These are phyloP conservation scores for Halesus radiatus DNA, from an alignment of 1,140 invertebrate species.

Conservation along the genomic window DNA sequence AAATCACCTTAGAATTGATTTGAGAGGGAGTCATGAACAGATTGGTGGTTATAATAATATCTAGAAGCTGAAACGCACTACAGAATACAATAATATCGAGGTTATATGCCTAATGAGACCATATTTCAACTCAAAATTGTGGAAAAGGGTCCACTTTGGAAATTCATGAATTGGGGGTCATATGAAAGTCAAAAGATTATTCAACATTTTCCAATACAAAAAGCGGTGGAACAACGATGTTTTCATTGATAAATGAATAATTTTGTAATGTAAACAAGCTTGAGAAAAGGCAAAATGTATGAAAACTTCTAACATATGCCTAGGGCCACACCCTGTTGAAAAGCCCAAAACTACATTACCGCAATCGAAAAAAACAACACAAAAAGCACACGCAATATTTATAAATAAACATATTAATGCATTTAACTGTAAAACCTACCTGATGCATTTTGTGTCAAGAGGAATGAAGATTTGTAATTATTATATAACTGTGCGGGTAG, in stretches of 20 bases:
- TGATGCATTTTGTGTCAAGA: slow-evolving; percentile 65
- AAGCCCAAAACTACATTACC: neutral
- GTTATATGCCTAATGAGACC: slow-evolving; percentile 30
- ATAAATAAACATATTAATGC: slow-evolving; percentile 61
- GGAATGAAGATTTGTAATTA: slow-evolving; percentile 38
- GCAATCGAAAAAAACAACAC: slow-evolving; percentile 33
- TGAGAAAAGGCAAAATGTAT: slow-evolving; percentile 53
- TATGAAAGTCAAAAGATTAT: slow-evolving; percentile 37
- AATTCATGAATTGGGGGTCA: slow-evolving; percentile 67
- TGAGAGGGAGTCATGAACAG: slow-evolving; percentile 26
- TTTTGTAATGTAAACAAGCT: slow-evolving; percentile 74
- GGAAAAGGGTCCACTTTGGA: slow-evolving; percentile 81
- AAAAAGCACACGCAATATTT: slow-evolving; percentile 59
- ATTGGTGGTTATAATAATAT: slow-evolving; percentile 31
- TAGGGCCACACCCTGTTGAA: slow-evolving; percentile 66
- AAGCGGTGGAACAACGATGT: slow-evolving; percentile 70
- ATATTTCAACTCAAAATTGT: slow-evolving; percentile 78
- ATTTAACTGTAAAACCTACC: slow-evolving; percentile 67
- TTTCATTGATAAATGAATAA: slow-evolving; percentile 72
- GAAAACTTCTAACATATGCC: slow-evolving; percentile 42
- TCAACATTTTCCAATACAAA: slow-evolving; percentile 58
- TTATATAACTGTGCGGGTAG: slow-evolving; percentile 41
- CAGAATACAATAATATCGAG: slow-evolving; percentile 41
- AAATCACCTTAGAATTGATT: slow-evolving; percentile 58
- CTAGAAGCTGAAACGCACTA: slow-evolving; percentile 32